phyloP scores from a whole-genome alignment of 2,797 vertebrate species.

The Lates japonicus region DNA sequence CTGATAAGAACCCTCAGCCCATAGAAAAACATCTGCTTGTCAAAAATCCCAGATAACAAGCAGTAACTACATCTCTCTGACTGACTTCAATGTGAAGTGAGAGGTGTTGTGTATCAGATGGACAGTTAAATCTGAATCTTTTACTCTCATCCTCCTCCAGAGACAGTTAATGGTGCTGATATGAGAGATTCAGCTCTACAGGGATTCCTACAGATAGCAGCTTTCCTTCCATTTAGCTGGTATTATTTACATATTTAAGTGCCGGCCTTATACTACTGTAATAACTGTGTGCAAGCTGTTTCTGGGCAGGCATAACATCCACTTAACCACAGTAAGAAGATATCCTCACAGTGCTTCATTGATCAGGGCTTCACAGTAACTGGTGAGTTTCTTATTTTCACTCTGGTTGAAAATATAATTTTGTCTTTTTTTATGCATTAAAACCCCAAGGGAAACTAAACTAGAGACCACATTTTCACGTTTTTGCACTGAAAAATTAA shows the following conservation, averaged over 20 bases:
- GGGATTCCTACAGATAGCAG: conserved; percentile 14
- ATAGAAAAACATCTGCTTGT: conserved; percentile 7
- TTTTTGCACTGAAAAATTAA: too few species aligned
- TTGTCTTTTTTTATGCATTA: conserved; percentile 12
- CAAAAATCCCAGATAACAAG: conserved; percentile 6
- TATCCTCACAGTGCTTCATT: conserved; percentile 24
- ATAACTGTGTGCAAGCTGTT: conserved; percentile 5
- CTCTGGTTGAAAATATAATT: conserved; percentile 8
- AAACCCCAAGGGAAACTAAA: neutral
- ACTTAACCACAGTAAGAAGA: conserved; percentile 15
- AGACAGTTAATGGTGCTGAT: conserved; percentile 25
- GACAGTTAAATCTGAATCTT: conserved; percentile 8
- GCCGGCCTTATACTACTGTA: neutral
- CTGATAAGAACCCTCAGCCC: neutral
- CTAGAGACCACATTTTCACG: too few species aligned
- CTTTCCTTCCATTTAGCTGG: conserved; percentile 22
- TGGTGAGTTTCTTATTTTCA: neutral
- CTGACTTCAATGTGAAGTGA: neutral
- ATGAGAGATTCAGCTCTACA: neutral
- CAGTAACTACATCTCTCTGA: neutral
- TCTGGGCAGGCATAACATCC: conserved; percentile 24
- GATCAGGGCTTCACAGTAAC: conserved; percentile 1
- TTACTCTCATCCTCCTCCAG: conserved; percentile 24
- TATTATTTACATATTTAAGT: conserved; percentile 48
- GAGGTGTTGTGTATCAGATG: neutral